Percentiles rank a stretch among this genome's conserved stretches.
phyloP scores from a whole-genome alignment of 1,140 invertebrate species.

The Magallana ariakensis region DNA sequence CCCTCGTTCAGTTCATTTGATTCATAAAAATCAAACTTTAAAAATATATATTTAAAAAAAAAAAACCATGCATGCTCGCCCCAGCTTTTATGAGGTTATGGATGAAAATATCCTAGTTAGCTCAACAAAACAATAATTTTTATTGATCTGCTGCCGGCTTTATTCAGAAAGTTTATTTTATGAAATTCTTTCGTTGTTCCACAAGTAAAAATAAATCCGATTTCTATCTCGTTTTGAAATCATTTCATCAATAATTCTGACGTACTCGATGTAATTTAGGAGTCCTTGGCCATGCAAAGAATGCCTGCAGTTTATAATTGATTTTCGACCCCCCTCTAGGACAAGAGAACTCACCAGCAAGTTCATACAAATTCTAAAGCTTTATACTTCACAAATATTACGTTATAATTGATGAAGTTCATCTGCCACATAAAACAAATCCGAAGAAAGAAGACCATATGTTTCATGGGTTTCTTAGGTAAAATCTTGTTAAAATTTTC shows the following conservation, averaged over 20 bases:
- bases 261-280: background rate
- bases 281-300: background rate
- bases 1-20: too few species aligned
- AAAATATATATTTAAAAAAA: too few species aligned
- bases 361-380: background rate
- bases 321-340: conserved; percentile 21
- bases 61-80: too few species aligned
- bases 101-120: too few species aligned
- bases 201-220: conserved; percentile 4
- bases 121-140: too few species aligned
- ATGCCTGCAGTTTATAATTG: background rate
- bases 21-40: too few species aligned
- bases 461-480: background rate
- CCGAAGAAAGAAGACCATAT: background rate
- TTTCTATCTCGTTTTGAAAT: conserved; percentile 16
- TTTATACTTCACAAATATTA: conserved; percentile 14
- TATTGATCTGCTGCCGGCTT: too few species aligned
- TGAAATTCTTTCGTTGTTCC: background rate
- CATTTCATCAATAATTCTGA: conserved; percentile 26
- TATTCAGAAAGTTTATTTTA: background rate
- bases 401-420: background rate
- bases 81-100: too few species aligned
- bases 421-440: conserved; percentile 27
- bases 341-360: background rate
- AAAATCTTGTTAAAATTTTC: conserved; percentile 28